Evolutionary conservation across 1,140 invertebrate genomes (phyloP).

Genomic region (Camponotus floridanus): DNA sequence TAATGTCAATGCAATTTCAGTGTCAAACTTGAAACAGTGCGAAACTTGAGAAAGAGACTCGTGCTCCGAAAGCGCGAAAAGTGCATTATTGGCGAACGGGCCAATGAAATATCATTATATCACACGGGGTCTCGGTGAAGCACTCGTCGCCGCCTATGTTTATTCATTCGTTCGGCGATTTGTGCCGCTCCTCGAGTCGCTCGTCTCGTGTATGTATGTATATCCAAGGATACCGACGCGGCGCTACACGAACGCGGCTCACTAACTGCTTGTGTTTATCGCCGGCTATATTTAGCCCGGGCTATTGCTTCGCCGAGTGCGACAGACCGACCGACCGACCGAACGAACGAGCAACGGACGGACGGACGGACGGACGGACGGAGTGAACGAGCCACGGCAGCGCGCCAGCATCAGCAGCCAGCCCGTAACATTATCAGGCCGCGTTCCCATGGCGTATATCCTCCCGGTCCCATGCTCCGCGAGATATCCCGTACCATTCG

Average conservation of each 20-base stretch:
- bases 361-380: constrained; percentile 38
- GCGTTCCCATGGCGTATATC: constrained; percentile 49
- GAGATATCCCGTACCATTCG: constrained; percentile 33
- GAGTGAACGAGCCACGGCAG: constrained; percentile 28
- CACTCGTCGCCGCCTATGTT: not conserved
- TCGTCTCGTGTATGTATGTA: constrained; percentile 66
- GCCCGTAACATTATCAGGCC: constrained; percentile 13
- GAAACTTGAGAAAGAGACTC: not conserved
- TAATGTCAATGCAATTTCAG: not conserved
- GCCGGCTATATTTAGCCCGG: constrained; percentile 80
- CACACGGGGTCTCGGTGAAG: not conserved
- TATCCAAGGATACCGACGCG: constrained; percentile 76
- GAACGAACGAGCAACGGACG: constrained; percentile 67
- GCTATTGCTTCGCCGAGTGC: constrained; percentile 80
- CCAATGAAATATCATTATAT: constrained; percentile 9
- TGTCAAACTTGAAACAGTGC: not conserved
- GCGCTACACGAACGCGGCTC: constrained; percentile 69
- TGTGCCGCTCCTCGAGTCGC: not conserved
- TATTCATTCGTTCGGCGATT: not conserved
- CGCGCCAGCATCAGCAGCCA: constrained; percentile 48
- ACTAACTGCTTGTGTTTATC: constrained; percentile 82
- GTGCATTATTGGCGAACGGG: not conserved
- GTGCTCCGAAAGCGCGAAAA: not conserved
- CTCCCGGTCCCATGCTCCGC: not conserved
- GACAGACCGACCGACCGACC: constrained; percentile 60